A percentile compares a stretch with the other conserved stretches of the same genome.
Evolutionary conservation across 2,113 vertebrate species (phyloP).

Genomic region (Tretioscincus oriximinensis): DNA sequence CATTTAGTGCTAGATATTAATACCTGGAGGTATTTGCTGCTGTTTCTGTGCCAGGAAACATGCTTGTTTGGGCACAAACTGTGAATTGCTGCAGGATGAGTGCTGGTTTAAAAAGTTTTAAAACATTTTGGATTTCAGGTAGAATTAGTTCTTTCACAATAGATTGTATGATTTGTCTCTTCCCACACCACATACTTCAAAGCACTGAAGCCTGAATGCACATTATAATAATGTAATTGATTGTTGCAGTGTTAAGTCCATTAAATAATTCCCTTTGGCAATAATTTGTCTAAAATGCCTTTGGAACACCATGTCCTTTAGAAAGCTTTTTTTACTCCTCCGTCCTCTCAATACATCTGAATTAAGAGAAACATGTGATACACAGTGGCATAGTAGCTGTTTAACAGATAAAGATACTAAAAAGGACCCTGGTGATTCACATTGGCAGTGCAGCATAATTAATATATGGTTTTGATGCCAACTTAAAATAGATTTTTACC

Average conservation of each 20-base stretch:
- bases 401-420: too few species aligned
- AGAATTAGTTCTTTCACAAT: neutral
- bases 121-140: neutral
- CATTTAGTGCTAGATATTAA: too few species aligned
- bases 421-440: too few species aligned
- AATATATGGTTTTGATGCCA: too few species aligned
- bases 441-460: too few species aligned
- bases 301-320: slow-evolving; percentile 38
- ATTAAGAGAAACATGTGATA: too few species aligned
- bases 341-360: too few species aligned
- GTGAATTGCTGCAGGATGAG: neutral
- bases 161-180: neutral
- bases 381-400: too few species aligned
- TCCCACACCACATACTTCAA: neutral
- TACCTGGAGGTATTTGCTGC: too few species aligned
- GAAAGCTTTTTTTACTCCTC: slow-evolving; percentile 49
- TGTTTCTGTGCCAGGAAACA: neutral
- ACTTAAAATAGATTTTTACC: too few species aligned
- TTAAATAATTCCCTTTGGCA: slow-evolving; percentile 5
- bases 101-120: neutral
- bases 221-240: neutral
- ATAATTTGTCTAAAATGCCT: slow-evolving; percentile 17
- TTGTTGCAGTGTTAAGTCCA: slow-evolving; percentile 12
- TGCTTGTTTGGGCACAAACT: neutral
- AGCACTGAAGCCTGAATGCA: neutral